These are phyloP conservation scores for Sycophila sp. DNA, from an alignment of 1,140 invertebrate species.

Conservation along the genomic window DNA sequence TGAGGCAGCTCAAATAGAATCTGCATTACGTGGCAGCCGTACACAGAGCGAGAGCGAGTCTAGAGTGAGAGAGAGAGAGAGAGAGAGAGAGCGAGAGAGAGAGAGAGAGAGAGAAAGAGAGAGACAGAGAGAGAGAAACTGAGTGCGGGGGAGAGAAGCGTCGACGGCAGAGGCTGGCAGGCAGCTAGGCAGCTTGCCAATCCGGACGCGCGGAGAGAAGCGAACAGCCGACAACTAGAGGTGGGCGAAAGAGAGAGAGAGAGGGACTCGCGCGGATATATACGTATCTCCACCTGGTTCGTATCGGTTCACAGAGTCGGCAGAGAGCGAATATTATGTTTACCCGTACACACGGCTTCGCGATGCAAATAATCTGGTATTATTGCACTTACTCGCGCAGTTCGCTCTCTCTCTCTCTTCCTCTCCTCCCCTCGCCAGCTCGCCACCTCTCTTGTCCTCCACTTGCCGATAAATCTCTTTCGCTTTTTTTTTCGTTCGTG, in stretches of 20 bases:
- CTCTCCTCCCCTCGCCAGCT: slow-evolving; percentile 40
- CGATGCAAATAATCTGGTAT: slow-evolving; percentile 68
- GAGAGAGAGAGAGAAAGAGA: too few species aligned
- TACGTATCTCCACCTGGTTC: slow-evolving; percentile 54
- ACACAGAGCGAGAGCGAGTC: too few species aligned
- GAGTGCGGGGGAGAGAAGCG: too few species aligned
- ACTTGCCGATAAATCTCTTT: too few species aligned
- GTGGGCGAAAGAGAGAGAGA: not conserved
- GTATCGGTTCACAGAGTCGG: slow-evolving; percentile 63
- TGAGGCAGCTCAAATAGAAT: slow-evolving; percentile 65
- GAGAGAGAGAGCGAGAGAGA: too few species aligned
- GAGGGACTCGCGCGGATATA: slow-evolving; percentile 20
- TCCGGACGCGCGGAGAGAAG: slow-evolving; percentile 35
- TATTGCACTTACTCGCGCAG: slow-evolving; percentile 63
- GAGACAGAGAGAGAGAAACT: too few species aligned
- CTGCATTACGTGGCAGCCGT: slow-evolving; percentile 60
- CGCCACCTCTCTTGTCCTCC: slow-evolving; percentile 4
- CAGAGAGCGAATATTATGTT: slow-evolving; percentile 67
- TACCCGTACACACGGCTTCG: slow-evolving; percentile 66
- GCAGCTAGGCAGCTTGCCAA: slow-evolving; percentile 43
- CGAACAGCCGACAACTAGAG: not conserved
- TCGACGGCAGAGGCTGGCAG: too few species aligned
- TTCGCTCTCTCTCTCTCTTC: slow-evolving; percentile 32
- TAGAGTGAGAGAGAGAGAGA: too few species aligned
- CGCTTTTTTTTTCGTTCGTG: too few species aligned